These are phyloP conservation scores for Macaria liturata DNA, from an alignment of 2,888 invertebrate genomes.

Conservation along the genomic window DNA sequence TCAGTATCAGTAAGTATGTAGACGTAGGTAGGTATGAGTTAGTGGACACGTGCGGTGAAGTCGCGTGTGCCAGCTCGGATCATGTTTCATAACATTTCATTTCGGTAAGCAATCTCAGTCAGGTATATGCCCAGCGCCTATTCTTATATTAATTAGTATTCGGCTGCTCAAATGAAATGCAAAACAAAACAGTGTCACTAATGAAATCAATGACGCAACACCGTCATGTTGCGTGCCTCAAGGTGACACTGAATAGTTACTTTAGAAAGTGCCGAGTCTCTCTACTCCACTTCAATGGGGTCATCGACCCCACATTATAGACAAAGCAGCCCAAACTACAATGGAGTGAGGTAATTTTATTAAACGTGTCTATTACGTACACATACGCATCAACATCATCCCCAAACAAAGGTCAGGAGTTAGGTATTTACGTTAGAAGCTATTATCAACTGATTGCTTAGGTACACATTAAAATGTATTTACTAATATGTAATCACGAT, in stretches of 20 bases:
- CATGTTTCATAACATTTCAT: constrained; percentile 39
- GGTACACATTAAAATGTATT: constrained; percentile 6
- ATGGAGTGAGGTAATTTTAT: constrained; percentile 22
- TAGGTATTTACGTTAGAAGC: constrained; percentile 21
- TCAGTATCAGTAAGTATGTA: not conserved
- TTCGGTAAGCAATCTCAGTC: constrained; percentile 29
- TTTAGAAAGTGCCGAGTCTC: constrained; percentile 76
- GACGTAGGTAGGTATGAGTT: too few species aligned
- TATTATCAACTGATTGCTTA: constrained; percentile 20
- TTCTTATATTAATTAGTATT: constrained; percentile 1
- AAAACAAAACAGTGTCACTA: constrained; percentile 43
- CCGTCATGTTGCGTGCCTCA: constrained; percentile 65
- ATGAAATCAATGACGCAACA: constrained; percentile 63
- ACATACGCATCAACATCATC: not conserved
- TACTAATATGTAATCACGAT: constrained; percentile 12
- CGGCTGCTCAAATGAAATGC: constrained; percentile 17
- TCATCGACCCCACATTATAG: constrained; percentile 58
- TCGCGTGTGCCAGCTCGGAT: constrained; percentile 34
- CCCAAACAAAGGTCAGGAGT: constrained; percentile 25
- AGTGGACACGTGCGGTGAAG: constrained; percentile 33
- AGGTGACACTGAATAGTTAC: constrained; percentile 75
- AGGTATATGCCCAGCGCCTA: constrained; percentile 6
- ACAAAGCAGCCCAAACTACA: constrained; percentile 30
- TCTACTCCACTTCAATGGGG: constrained; percentile 57
- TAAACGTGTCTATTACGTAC: constrained; percentile 10